These are phyloP conservation scores for Macrophya alboannulata DNA, from an alignment of 2,888 invertebrate species.

Conservation along the genomic window DNA sequence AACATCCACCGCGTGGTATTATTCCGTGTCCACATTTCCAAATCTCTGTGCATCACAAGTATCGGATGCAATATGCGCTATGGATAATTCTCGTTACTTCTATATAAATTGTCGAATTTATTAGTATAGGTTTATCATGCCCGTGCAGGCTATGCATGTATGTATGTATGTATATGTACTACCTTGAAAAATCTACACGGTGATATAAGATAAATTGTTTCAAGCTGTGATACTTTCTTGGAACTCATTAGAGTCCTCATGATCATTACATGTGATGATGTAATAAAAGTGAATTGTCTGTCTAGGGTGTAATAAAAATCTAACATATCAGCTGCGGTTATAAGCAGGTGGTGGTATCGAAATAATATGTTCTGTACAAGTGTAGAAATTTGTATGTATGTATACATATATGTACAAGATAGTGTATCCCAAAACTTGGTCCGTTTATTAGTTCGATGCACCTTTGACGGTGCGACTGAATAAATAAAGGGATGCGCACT, in stretches of 20 bases:
- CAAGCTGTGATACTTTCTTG: constrained; percentile 16
- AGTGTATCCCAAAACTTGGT: neutral
- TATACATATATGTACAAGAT: neutral
- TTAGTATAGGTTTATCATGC: too few relatives aligned
- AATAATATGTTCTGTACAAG: neutral
- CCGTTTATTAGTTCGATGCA: neutral
- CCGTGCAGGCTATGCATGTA: neutral
- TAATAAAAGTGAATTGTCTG: constrained; percentile 17
- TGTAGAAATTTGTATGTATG: neutral
- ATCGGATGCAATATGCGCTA: neutral
- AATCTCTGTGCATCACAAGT: neutral
- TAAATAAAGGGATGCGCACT: constrained; percentile 4
- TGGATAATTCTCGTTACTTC: neutral
- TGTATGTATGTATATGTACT: neutral
- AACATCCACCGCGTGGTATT: neutral
- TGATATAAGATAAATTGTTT: neutral
- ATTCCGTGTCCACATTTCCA: neutral
- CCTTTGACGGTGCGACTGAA: constrained; percentile 9
- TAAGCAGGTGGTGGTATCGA: neutral
- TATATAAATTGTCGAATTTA: neutral
- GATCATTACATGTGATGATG: neutral
- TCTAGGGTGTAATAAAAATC: neutral
- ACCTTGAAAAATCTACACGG: neutral
- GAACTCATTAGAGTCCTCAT: neutral
- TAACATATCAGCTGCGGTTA: neutral